Evolutionary conservation across 1,140 invertebrate genomes (phyloP).

Genomic region (Kradibia gibbosae): DNA sequence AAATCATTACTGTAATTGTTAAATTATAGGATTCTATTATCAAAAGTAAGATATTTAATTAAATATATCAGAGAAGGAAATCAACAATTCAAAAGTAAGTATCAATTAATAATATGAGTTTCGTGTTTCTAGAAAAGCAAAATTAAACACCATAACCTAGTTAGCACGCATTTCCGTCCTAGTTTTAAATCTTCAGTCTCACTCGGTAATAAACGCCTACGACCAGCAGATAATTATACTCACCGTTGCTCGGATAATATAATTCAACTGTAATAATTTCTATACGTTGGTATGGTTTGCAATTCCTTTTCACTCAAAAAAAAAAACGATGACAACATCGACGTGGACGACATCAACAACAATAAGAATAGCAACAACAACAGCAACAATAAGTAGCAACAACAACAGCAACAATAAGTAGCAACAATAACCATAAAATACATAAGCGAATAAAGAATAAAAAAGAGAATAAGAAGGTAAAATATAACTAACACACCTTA

Average conservation of each 20-base stretch:
- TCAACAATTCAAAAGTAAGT: background rate
- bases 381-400: too few relatives aligned
- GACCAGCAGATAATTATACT: slow-evolving; percentile 23
- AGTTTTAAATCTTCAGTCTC: background rate
- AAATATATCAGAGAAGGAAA: background rate
- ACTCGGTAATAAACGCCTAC: background rate
- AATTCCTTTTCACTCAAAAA: slow-evolving; percentile 17
- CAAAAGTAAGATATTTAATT: background rate
- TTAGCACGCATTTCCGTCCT: background rate
- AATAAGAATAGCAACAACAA: too few relatives aligned
- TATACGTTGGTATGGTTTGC: background rate
- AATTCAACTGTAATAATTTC: background rate
- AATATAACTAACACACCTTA: background rate
- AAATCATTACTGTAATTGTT: background rate
- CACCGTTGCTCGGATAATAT: background rate
- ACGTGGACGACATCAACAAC: too few relatives aligned
- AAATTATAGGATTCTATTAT: background rate
- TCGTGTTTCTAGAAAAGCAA: background rate
- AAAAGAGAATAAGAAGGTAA: background rate
- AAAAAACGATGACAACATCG: background rate
- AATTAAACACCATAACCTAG: background rate
- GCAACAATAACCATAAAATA: too few relatives aligned
- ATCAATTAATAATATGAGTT: background rate
- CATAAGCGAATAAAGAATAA: background rate
- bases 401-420: too few relatives aligned